Base-by-base conservation (phyloP, 1,140 invertebrate genomes). In the Drosophila rufa region DNA sequence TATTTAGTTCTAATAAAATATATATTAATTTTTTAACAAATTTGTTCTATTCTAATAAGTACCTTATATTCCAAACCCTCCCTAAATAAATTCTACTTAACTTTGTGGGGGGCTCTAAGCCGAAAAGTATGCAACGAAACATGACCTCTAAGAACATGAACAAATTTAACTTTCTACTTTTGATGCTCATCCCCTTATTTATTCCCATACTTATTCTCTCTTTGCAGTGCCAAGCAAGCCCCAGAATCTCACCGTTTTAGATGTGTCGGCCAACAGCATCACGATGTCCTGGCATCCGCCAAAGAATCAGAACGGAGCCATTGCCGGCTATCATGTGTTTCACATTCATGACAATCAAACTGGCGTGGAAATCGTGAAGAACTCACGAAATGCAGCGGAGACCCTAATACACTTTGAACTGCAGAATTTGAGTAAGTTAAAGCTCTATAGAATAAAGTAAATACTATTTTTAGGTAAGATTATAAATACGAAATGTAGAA, bases 251-350 rank as follows among this genome's bases (percentile, higher is more conserved):
- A 96, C 95, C 71, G 94, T 96, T 15, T 94, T 95, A 67, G 95
- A 95, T 92, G 95, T 97, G 46, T 96, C 96, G 58, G 95, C 97
- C 68, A 95, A 95, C 47, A 96, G 96, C 89, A 96, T 98, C 76
- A 95, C 95, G 64, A 94, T 98, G 80, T 95, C 95, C 79, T 98
- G 97, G 97, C 94, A 93, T 82, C 95, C 96, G 92, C 97, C 97
- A 43, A 94, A 95, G 78, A 94, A 94, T 81, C 95, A 95, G 45
- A 96, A 96, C 93, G 96, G 96, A 57, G 94, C 95, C 77, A 95
- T 96, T 62, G 92, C 93, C 62, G 96, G 96, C 45, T 97, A 96
- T 92, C 94, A 95, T 75, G 94, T 97, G 48, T 96, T 96, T 84
- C 96, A 95, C 77, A 95, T 95, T 92, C 94, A 95, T 86, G 94